A percentile compares a stretch with the other conserved stretches of the same genome.
Evolutionary conservation across 2,888 invertebrate species (phyloP).

Genomic region (Ornithoptera alexandrae): DNA sequence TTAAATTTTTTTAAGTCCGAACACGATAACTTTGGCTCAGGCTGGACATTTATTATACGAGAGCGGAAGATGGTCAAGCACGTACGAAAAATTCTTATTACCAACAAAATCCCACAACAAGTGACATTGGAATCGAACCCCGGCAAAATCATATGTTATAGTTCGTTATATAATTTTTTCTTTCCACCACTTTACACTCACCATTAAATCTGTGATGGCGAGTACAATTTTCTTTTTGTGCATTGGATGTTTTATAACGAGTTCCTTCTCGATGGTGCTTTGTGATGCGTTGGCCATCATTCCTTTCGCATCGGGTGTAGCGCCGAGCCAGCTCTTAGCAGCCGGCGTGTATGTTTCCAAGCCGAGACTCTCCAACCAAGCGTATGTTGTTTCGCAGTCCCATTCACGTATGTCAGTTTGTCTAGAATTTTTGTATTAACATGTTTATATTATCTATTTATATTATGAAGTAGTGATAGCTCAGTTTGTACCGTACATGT

Average conservation of each 20-base stretch:
- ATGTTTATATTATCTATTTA: background rate
- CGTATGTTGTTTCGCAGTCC: conserved; percentile 88
- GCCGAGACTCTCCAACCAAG: conserved; percentile 89
- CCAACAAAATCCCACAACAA: no score
- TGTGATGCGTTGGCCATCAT: conserved; percentile 86
- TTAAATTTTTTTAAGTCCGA: no score
- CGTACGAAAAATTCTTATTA: no score
- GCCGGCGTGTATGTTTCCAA: conserved; percentile 89
- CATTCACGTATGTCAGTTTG: conserved; percentile 88
- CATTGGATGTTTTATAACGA: conserved; percentile 89
- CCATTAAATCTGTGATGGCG: conserved; percentile 83
- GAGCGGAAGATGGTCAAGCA: no score
- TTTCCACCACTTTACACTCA: conserved; percentile 36
- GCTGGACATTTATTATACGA: no score
- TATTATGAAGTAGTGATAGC: no score
- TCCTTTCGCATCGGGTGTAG: conserved; percentile 82
- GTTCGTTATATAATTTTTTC: no score
- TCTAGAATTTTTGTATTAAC: conserved; percentile 53
- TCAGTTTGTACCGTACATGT: no score
- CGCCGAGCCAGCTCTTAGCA: conserved; percentile 90
- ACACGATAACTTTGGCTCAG: no score
- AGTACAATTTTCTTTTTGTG: conserved; percentile 96
- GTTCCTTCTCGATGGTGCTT: conserved; percentile 92
- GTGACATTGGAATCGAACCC: no score
- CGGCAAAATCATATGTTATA: no score